These are phyloP conservation scores for Ondatra zibethicus DNA, from an alignment of 2,113 vertebrate genomes.

Conservation along the genomic window DNA sequence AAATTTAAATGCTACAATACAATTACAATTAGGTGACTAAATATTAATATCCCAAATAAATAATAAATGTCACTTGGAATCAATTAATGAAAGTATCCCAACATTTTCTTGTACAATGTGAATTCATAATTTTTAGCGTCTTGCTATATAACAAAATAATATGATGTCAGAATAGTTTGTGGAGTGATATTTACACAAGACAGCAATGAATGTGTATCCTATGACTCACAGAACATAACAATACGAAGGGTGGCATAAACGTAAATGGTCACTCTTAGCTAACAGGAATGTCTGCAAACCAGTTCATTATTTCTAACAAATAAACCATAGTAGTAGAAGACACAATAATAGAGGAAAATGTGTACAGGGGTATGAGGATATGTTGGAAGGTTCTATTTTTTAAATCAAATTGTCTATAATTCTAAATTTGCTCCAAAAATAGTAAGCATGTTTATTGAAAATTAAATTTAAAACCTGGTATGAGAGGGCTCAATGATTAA, in stretches of 20 bases:
- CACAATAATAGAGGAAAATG: neutral
- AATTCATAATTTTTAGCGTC: neutral
- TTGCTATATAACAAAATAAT: neutral
- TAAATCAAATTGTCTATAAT: neutral
- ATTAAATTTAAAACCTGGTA: neutral
- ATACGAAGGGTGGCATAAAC: neutral
- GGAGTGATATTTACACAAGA: neutral
- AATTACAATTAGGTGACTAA: slow-evolving; percentile 23
- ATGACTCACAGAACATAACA: neutral
- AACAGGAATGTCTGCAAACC: neutral
- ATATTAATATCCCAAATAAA: slow-evolving; percentile 20
- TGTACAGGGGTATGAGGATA: neutral
- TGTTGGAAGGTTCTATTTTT: neutral
- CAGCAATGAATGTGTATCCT: neutral
- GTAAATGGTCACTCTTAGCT: neutral
- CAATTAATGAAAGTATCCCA: neutral
- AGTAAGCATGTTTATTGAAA: neutral
- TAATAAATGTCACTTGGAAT: slow-evolving; percentile 13
- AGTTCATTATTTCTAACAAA: neutral
- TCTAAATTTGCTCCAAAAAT: neutral
- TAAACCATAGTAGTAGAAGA: neutral
- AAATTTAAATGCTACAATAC: slow-evolving; percentile 38
- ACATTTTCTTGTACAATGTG: neutral
- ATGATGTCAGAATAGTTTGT: neutral
- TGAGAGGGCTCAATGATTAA: neutral